Conservation (phyloP, 1,140 invertebrate species). For the Hyposmocoma kahamanoa region DNA sequence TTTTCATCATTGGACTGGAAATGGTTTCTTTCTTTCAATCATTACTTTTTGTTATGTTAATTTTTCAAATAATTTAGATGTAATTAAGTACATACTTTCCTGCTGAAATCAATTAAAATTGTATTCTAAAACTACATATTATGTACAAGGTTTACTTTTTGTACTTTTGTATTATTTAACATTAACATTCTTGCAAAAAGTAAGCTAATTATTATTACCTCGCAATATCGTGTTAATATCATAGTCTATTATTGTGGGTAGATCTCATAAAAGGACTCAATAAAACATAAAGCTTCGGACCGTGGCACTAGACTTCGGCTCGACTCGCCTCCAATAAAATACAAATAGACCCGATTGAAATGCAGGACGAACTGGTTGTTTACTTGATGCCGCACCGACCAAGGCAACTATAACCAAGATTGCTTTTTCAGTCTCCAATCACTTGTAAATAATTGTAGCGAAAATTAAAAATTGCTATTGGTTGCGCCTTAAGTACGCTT, state of each 20-base stretch:
- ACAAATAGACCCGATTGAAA: constrained; percentile 72
- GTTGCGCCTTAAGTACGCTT: no score
- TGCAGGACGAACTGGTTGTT: constrained; percentile 65
- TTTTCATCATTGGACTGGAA: no score
- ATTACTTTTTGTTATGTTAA: no score
- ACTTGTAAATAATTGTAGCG: constrained; percentile 58
- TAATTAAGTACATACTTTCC: no score
- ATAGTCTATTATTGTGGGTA: constrained; percentile 47
- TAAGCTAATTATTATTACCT: no score
- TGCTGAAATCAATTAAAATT: no score
- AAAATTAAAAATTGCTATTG: constrained; percentile 51
- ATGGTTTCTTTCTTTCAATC: no score
- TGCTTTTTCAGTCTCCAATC: constrained; percentile 61
- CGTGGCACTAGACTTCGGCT: constrained; percentile 43
- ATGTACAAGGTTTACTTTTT: no score
- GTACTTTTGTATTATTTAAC: no score
- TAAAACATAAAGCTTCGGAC: constrained; percentile 65
- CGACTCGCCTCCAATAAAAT: constrained; percentile 67
- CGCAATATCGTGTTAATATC: constrained; percentile 42
- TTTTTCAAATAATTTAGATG: no score
- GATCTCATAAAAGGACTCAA: constrained; percentile 64
- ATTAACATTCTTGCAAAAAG: no score
- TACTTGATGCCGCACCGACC: constrained; percentile 51
- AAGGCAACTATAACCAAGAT: constrained; percentile 60
- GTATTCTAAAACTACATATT: no score